Conservation (phyloP, 2,797 vertebrate genomes). For the Sebastes taczanowskii region DNA sequence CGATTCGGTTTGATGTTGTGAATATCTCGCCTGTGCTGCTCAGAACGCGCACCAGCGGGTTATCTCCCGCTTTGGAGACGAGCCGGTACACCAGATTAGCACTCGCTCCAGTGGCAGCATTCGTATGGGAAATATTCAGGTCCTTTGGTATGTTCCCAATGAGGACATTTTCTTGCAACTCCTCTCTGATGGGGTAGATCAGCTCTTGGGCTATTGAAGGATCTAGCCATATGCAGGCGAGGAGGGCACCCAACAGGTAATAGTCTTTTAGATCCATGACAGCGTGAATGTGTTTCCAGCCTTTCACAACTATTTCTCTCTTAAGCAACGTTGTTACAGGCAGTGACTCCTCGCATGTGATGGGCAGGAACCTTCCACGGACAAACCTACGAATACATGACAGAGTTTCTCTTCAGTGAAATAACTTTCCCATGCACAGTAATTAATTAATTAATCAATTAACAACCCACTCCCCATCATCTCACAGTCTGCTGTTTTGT, state of each 20-base stretch:
- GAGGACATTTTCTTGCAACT: conserved; percentile 98
- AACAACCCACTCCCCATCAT: not conserved
- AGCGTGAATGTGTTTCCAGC: conserved; percentile 80
- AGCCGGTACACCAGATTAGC: conserved; percentile 98
- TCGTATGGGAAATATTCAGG: conserved; percentile 98
- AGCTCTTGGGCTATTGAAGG: conserved; percentile 98
- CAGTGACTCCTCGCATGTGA: conserved; percentile 87
- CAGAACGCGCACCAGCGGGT: conserved; percentile 95
- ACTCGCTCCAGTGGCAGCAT: conserved; percentile 92
- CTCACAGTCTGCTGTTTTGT: conserved; percentile 11
- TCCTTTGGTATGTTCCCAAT: conserved; percentile 99
- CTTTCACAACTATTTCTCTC: conserved; percentile 84
- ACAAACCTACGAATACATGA: conserved; percentile 90
- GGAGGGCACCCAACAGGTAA: conserved; percentile 97
- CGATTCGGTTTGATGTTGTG: conserved; percentile 96
- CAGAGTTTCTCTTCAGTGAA: conserved; percentile 69
- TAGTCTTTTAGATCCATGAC: conserved; percentile 99
- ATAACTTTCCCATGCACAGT: conserved; percentile 44
- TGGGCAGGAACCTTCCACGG: conserved; percentile 88
- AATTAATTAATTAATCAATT: conserved; percentile 29
- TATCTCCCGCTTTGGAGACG: conserved; percentile 98
- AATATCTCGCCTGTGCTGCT: conserved; percentile 98
- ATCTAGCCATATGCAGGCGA: conserved; percentile 97
- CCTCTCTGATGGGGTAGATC: conserved; percentile 98
- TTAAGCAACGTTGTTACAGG: conserved; percentile 84